Conservation (phyloP, 1,140 invertebrate genomes). For the Ditylenchus dipsaci region DNA sequence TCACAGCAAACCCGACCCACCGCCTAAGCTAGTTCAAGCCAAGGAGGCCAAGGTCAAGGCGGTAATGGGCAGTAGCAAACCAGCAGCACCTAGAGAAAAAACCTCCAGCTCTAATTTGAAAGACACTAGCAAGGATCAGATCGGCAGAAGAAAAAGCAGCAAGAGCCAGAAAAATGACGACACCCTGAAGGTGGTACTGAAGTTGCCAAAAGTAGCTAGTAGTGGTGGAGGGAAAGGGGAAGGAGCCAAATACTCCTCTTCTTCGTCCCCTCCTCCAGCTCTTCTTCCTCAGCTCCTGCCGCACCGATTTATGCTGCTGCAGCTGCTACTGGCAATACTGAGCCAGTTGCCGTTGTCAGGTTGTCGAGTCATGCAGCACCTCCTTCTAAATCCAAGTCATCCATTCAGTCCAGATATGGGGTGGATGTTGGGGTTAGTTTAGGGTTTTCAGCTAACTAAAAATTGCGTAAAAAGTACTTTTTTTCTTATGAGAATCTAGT, state of each 20-base stretch:
- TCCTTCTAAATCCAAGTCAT: slow-evolving; percentile 22
- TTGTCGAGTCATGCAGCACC: slow-evolving; percentile 23
- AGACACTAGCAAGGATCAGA: neutral
- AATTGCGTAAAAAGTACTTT: too few relatives aligned
- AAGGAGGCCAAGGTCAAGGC: neutral
- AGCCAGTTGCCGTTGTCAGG: slow-evolving; percentile 10
- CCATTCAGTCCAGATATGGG: neutral
- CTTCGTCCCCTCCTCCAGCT: slow-evolving; percentile 30
- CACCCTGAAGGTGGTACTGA: neutral
- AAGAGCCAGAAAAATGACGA: neutral
- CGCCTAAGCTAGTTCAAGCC: neutral
- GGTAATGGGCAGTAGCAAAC: neutral
- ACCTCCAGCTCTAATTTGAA: neutral
- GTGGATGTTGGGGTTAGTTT: neutral
- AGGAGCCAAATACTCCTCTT: slow-evolving; percentile 16
- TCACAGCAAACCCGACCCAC: neutral
- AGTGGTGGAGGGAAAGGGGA: slow-evolving; percentile 4
- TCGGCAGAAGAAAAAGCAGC: neutral
- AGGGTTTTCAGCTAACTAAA: too few relatives aligned
- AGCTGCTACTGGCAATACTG: neutral
- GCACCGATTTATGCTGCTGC: neutral
- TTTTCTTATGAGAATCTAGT: too few relatives aligned
- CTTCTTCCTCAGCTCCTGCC: slow-evolving; percentile 11
- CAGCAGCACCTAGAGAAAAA: neutral
- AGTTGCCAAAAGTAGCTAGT: slow-evolving; percentile 5